Evolutionary conservation across 2,888 invertebrate genomes (phyloP), one percentile per base, ranked within the genome.

Genomic region (Itoplectis maculator): DNA sequence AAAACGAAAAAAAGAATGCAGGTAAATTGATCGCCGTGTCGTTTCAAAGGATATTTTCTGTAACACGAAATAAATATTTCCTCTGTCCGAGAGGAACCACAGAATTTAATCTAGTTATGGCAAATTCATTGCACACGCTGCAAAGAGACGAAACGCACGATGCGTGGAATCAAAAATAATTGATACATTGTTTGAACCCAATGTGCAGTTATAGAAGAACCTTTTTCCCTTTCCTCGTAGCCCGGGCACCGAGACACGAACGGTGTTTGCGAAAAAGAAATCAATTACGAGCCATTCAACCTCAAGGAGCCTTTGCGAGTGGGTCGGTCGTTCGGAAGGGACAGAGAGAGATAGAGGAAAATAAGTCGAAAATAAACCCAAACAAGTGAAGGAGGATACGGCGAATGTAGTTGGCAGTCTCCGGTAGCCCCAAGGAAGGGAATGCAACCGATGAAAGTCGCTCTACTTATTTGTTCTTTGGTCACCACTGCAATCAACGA

Each of bases 391-490:
- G 47, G 23, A 59, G 59, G 15, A 13, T n/a, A 59, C 29, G 59
- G n/a, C 15, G n/a, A 7, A 47, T 29, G 29, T 29, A 29, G 29
- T 29, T 29, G 29, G 29, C 29, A 29, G 29, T 29, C 29, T 29
- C 29, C 29, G 2, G 29, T 29, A 29, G 29, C 29, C 29, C 2
- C 5, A n/a, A 42, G 59, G 59, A 20, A 29, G 23, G 15, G 29
- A 49, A 51, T 20, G 61, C 8, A 45, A 18, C 42, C 66, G 56
- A 82, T 79, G 23, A 85, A 82, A 82, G 82, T 84, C 87, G 79
- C 85, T 84, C 82, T 85, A 86, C 85, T 87, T 88, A 87, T 87
- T 86, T 86, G 86, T 86, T 86, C 82, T 80, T 63, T 70, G 81
- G 84, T 86, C 84, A 79, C 81, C 59, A 84, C 75, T 79, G 63